These are phyloP conservation scores for Cyphomyrus discorhynchus DNA, from an alignment of 2,113 vertebrate species.

Conservation along the genomic window DNA sequence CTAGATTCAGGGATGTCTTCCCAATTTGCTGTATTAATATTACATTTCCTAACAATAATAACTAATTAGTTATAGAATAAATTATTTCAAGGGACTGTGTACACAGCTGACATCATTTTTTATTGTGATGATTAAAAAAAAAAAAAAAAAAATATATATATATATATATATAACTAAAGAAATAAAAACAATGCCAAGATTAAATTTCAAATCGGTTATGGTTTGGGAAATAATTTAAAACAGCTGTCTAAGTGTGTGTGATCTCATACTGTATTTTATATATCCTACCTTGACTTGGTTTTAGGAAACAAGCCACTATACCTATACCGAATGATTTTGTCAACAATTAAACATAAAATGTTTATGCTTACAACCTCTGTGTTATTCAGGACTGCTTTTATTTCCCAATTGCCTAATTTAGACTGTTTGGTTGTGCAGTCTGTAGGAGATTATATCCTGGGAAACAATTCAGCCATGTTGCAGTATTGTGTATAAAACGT, in stretches of 20 bases:
- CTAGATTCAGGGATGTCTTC: not conserved
- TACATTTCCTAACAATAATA: not conserved
- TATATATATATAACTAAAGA: not conserved
- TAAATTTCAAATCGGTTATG: not conserved
- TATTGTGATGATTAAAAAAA: not conserved
- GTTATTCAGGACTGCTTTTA: slow-evolving; percentile 21
- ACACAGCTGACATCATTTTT: not conserved
- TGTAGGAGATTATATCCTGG: slow-evolving; percentile 20
- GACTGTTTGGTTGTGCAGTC: slow-evolving; percentile 9
- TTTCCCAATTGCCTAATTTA: slow-evolving; percentile 11
- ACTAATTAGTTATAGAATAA: not conserved
- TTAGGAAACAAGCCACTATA: not conserved
- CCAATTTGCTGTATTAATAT: not conserved
- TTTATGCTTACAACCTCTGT: slow-evolving; percentile 14
- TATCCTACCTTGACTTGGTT: not conserved
- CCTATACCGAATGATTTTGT: not conserved
- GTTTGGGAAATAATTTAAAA: not conserved
- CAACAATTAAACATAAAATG: not conserved
- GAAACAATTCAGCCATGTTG: slow-evolving; percentile 1
- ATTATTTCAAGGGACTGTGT: not conserved
- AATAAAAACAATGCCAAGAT: not conserved
- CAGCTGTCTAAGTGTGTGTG: not conserved
- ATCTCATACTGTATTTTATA: not conserved
- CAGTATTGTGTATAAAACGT: not conserved
- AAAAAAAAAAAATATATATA: no score